These are phyloP conservation scores for Stenichneumon culpator DNA, from an alignment of 2,888 invertebrate species.

Conservation along the genomic window DNA sequence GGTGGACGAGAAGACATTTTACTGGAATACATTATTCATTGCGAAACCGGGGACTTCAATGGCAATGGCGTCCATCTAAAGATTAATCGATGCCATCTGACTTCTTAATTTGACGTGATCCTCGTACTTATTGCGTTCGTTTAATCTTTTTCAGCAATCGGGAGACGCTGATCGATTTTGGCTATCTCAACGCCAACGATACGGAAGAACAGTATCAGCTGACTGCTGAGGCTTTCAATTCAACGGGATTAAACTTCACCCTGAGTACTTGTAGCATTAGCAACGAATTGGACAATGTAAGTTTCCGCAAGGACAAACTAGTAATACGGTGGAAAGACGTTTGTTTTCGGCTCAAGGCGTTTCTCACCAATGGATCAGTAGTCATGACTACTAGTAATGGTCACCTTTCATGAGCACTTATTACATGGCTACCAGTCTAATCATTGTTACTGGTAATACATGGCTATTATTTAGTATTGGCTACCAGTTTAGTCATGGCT, in stretches of 20 bases:
- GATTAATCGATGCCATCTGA: conserved; percentile 6
- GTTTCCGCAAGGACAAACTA: conserved; percentile 63
- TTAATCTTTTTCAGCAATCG: conserved; percentile 86
- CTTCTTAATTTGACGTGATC: not conserved
- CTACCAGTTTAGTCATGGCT: not conserved
- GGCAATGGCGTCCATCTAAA: not conserved
- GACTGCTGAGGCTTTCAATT: conserved; percentile 84
- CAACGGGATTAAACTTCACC: conserved; percentile 84
- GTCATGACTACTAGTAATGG: not conserved
- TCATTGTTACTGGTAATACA: not conserved
- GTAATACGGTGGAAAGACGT: not conserved
- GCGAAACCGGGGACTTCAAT: conserved; percentile 24
- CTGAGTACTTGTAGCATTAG: conserved; percentile 90
- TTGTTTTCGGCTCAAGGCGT: not conserved
- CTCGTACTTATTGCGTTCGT: conserved; percentile 22
- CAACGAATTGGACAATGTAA: conserved; percentile 91
- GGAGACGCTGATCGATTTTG: conserved; percentile 85
- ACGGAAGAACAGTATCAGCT: conserved; percentile 87
- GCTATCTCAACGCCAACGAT: conserved; percentile 85
- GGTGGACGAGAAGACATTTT: conserved; percentile 33
- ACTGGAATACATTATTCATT: conserved; percentile 51
- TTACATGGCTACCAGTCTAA: not conserved
- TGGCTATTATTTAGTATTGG: not conserved
- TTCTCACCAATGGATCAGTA: not conserved
- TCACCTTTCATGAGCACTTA: no score